Percentiles rank a stretch among this genome's conserved stretches.
phyloP scores from a whole-genome alignment of 2,797 vertebrate genomes.

The Chrysocyon brachyurus region DNA sequence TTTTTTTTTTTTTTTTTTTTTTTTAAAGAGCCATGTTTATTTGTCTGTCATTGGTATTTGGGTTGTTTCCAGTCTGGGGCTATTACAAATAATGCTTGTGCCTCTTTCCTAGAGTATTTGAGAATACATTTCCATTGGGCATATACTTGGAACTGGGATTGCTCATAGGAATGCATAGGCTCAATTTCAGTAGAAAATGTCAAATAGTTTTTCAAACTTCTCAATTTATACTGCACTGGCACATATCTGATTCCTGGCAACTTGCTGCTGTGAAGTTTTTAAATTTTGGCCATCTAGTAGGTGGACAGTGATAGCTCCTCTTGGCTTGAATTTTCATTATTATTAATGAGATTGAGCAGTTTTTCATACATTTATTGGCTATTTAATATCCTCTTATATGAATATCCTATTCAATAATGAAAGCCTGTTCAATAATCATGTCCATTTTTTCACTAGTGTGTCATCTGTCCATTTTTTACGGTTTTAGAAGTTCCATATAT shows the following conservation, averaged over 20 bases:
- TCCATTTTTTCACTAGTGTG: not conserved
- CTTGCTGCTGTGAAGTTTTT: not conserved
- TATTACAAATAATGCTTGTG: not conserved
- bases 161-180: not conserved
- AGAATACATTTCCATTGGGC: not conserved
- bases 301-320: not conserved
- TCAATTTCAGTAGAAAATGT: not conserved
- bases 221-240: not conserved
- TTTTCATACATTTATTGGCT: not conserved
- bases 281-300: not conserved
- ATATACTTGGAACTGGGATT: not conserved
- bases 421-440: not conserved
- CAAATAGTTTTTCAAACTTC: not conserved
- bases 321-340: constrained; percentile 33
- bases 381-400: not conserved
- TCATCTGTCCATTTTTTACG: not conserved
- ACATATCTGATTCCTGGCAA: not conserved
- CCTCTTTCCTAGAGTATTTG: not conserved
- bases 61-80: not conserved
- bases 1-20: not conserved
- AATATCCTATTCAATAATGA: not conserved
- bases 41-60: not conserved
- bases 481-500: not conserved
- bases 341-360: not conserved
- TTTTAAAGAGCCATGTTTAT: not conserved